phyloP scores from a whole-genome alignment of 2,888 invertebrate species.

The Polylopha cassiicola region DNA sequence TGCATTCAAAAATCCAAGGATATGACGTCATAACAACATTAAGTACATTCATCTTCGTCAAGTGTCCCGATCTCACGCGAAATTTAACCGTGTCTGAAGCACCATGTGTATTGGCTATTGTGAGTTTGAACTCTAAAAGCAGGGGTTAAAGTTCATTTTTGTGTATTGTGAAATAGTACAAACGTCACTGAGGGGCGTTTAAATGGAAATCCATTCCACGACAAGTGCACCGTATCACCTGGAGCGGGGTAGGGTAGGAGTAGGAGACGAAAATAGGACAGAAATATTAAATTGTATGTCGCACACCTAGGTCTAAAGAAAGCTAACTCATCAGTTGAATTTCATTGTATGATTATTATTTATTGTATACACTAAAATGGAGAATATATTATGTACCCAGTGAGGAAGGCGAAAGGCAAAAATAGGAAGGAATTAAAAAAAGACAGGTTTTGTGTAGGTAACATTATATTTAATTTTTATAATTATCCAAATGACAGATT shows the following conservation, averaged over 20 bases:
- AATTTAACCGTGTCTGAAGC: constrained; percentile 22
- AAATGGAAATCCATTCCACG: constrained; percentile 38
- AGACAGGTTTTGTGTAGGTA: no score
- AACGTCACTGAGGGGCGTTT: constrained; percentile 24
- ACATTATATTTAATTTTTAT: no score
- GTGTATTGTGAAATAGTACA: constrained; percentile 2
- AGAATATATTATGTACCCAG: no score
- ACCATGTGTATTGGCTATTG: neutral
- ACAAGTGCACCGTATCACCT: constrained; percentile 38
- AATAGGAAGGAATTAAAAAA: no score
- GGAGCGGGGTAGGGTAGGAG: constrained; percentile 28
- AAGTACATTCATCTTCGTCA: constrained; percentile 10
- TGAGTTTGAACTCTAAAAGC: neutral
- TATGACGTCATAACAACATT: constrained; percentile 3
- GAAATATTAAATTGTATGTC: neutral
- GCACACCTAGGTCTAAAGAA: no score
- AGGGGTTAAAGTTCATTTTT: neutral
- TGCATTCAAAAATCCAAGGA: constrained; percentile 5
- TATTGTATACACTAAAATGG: no score
- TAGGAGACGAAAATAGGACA: constrained; percentile 28
- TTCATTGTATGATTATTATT: no score
- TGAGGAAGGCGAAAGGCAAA: no score
- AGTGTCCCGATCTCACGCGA: constrained; percentile 21
- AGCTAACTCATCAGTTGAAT: no score
- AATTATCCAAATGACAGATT: no score